These are phyloP conservation scores for Drosophila mimica DNA, from an alignment of 2,888 invertebrate species.

Conservation along the genomic window DNA sequence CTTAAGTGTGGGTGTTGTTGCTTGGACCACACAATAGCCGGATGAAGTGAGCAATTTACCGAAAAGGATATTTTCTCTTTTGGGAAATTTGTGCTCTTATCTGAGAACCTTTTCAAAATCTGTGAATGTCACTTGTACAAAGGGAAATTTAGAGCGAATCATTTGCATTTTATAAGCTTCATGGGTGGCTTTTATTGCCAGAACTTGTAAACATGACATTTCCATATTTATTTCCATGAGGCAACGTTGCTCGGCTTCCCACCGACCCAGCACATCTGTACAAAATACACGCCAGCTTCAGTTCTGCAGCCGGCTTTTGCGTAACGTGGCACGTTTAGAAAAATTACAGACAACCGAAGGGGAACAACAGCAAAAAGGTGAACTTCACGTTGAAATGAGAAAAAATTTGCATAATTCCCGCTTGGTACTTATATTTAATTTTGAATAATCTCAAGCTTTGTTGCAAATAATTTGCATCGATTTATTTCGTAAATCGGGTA, in stretches of 20 bases:
- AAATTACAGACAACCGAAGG: constrained; percentile 46
- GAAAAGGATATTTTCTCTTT: constrained; percentile 51
- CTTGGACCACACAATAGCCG: constrained; percentile 1
- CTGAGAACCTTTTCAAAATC: constrained; percentile 11
- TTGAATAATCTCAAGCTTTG: constrained; percentile 69
- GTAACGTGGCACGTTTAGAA: constrained; percentile 44
- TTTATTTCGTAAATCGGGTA: constrained; percentile 59
- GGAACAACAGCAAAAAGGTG: constrained; percentile 54
- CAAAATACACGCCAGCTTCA: constrained; percentile 23
- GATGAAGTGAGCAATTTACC: not conserved
- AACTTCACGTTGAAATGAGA: constrained; percentile 45
- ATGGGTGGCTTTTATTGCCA: constrained; percentile 65
- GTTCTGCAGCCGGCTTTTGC: constrained; percentile 14
- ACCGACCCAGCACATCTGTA: constrained; percentile 17
- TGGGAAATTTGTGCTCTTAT: constrained; percentile 34
- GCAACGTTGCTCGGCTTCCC: constrained; percentile 20
- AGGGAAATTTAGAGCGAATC: constrained; percentile 38
- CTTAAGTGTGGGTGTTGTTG: not conserved
- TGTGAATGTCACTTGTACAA: constrained; percentile 15
- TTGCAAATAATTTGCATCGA: constrained; percentile 68
- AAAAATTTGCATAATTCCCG: constrained; percentile 67
- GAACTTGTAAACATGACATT: constrained; percentile 76
- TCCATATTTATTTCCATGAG: constrained; percentile 71
- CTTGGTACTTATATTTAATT: constrained; percentile 67
- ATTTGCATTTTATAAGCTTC: constrained; percentile 60